Conservation (phyloP, 2,888 invertebrate species). For the Crepidodera aurea region DNA sequence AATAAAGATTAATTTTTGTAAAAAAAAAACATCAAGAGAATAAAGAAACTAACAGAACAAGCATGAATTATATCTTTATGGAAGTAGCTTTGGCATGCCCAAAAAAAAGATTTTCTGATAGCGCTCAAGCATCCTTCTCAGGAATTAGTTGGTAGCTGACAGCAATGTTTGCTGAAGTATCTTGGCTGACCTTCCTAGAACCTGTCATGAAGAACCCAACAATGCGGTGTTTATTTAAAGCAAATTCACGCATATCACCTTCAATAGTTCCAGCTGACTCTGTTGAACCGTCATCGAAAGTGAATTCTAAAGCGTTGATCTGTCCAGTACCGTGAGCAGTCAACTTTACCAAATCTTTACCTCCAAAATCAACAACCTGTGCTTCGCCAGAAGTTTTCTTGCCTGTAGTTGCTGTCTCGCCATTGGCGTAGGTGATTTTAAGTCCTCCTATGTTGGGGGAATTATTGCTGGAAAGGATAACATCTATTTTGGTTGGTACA, state of each 20-base stretch:
- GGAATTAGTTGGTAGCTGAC: background rate
- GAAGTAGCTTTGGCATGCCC: too few relatives aligned
- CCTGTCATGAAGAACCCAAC: background rate
- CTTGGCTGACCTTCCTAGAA: background rate
- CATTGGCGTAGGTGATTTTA: background rate
- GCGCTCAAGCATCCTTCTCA: too few relatives aligned
- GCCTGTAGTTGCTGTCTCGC: background rate
- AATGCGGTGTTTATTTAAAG: background rate
- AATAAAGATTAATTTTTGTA: too few relatives aligned
- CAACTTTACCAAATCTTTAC: background rate
- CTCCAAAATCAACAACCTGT: background rate
- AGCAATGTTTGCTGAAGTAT: background rate
- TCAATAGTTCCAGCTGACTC: background rate
- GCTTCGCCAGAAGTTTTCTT: too few relatives aligned
- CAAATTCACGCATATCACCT: background rate
- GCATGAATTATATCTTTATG: too few relatives aligned
- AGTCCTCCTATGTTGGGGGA: background rate
- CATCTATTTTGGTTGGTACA: background rate
- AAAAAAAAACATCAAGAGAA: too few relatives aligned
- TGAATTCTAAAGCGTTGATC: background rate
- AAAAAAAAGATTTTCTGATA: too few relatives aligned
- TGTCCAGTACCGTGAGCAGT: background rate
- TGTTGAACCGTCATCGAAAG: background rate
- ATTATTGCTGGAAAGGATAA: background rate
- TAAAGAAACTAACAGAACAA: too few relatives aligned